Base-by-base conservation (phyloP, 2,888 invertebrate genomes). In the Pyrrhosoma nymphula region DNA sequence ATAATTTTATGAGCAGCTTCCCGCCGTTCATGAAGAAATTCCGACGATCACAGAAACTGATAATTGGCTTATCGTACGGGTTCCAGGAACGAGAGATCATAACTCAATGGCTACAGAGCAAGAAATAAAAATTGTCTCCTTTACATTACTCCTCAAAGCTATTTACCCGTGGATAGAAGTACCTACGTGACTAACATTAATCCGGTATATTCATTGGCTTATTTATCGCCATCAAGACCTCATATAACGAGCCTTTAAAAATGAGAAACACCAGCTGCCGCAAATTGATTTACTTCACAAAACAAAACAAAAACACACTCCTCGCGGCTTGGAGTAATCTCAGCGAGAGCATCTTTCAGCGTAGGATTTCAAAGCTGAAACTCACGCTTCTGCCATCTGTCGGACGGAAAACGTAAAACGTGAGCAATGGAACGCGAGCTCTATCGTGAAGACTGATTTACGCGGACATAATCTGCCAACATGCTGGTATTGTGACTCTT, bases 151-250 rank as follows among this genome's bases (percentile, higher is more conserved):
- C 82, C 16, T 16, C 35, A 8, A 35, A 4, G 82, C 82, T 35
- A 82, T 82, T 82, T 82, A 82, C 35, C 26, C 82, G 82, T 35
- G 30, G 82, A 35, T 3, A 35, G 35, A 35, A 82, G 82, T 30
- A 82, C 8, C 82, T 82, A 82, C 82, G 82, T 82, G 82, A 82
- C 82, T 35, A 10, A 82, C 35, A 82, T 82, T 82, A 35, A 82
- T 82, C 35, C 82, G 18, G 14, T 4, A 14, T 16, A 82, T 82
- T 82, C 82, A 82, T 82, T 82, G 82, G 82, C 82, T 82, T 35
- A 35, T 82, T 82, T 82, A 82, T 35, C 82, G 82, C 82, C 10
- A n/a, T 35, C 82, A 82, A 82, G 82, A 35, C 35, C 35, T 82
- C 82, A 16, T 82, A 26, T 35, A 26, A 35, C 35, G 82, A 82